Evolutionary conservation across 2,888 invertebrate genomes (phyloP).

Genomic region (Cephus pygmeus): DNA sequence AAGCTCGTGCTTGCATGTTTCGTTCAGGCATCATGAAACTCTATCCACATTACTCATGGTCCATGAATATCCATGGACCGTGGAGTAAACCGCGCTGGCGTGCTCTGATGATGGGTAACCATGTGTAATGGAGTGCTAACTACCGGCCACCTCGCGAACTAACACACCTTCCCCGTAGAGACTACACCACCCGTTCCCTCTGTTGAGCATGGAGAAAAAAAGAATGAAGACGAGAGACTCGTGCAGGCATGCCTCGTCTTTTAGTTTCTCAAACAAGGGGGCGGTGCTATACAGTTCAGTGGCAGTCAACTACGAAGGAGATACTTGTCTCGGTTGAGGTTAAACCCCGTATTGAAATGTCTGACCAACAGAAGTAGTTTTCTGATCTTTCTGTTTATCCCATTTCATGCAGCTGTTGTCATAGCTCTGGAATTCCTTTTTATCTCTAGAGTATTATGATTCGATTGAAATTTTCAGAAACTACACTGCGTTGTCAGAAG

Average conservation of each 20-base stretch:
- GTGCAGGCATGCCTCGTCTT: constrained; percentile 43
- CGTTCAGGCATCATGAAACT: constrained; percentile 25
- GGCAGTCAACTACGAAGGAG: constrained; percentile 51
- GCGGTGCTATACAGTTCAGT: constrained; percentile 55
- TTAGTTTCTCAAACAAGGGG: constrained; percentile 60
- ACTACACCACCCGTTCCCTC: constrained; percentile 5
- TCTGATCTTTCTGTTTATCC: background rate
- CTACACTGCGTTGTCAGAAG: background rate
- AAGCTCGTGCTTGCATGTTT: constrained; percentile 8
- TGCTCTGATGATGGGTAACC: constrained; percentile 62
- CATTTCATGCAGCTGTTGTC: background rate
- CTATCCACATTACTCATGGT: constrained; percentile 36
- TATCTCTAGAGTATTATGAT: background rate
- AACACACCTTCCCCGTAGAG: constrained; percentile 28
- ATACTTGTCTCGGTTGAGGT: background rate
- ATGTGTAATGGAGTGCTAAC: constrained; percentile 63
- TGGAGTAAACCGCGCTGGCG: constrained; percentile 49
- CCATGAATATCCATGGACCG: constrained; percentile 52
- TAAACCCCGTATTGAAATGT: background rate
- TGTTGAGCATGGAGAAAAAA: constrained; percentile 11
- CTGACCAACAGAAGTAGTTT: background rate
- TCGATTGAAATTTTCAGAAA: background rate
- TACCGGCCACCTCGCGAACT: constrained; percentile 57
- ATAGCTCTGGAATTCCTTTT: background rate
- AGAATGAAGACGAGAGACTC: constrained; percentile 27